These are phyloP conservation scores for Dicranocentrus wangi DNA, from an alignment of 2,888 invertebrate genomes.

Conservation along the genomic window DNA sequence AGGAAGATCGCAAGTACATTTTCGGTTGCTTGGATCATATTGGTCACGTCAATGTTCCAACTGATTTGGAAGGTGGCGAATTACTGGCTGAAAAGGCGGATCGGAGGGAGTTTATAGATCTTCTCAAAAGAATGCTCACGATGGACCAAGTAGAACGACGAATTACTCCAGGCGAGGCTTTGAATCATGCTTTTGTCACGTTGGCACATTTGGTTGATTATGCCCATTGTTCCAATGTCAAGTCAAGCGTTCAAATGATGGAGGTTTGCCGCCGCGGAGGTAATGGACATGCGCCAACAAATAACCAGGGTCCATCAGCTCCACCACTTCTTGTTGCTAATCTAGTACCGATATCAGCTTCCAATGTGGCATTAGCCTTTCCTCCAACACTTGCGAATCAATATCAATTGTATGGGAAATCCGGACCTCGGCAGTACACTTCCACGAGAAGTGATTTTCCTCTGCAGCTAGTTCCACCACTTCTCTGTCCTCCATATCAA, in stretches of 20 bases:
- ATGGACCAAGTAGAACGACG: slow-evolving; percentile 97
- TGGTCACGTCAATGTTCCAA: slow-evolving; percentile 95
- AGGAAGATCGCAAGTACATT: slow-evolving; percentile 99
- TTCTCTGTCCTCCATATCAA: slow-evolving; percentile 83
- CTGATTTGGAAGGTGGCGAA: slow-evolving; percentile 97
- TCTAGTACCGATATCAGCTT: slow-evolving; percentile 85
- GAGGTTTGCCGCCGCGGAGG: slow-evolving; percentile 78
- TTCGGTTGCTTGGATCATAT: slow-evolving; percentile 99
- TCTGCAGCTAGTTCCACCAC: slow-evolving; percentile 93
- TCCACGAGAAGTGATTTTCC: slow-evolving; percentile 86
- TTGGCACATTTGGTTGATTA: slow-evolving; percentile 95
- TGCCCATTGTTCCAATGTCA: slow-evolving; percentile 96
- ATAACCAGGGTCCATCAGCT: slow-evolving; percentile 71
- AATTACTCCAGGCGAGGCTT: slow-evolving; percentile 95
- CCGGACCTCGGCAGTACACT: slow-evolving; percentile 82
- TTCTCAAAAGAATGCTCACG: slow-evolving; percentile 97
- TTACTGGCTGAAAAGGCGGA: slow-evolving; percentile 97
- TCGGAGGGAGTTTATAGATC: slow-evolving; percentile 96
- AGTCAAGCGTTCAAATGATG: slow-evolving; percentile 98
- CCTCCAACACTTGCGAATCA: slow-evolving; percentile 86
- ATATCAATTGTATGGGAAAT: slow-evolving; percentile 86
- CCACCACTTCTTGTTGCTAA: slow-evolving; percentile 81
- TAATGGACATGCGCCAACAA: slow-evolving; percentile 54
- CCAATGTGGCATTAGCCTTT: slow-evolving; percentile 93
- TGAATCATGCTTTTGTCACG: slow-evolving; percentile 95